Evolutionary conservation across 2,113 vertebrate species (phyloP).

Genomic region (Leiothrix lutea): DNA sequence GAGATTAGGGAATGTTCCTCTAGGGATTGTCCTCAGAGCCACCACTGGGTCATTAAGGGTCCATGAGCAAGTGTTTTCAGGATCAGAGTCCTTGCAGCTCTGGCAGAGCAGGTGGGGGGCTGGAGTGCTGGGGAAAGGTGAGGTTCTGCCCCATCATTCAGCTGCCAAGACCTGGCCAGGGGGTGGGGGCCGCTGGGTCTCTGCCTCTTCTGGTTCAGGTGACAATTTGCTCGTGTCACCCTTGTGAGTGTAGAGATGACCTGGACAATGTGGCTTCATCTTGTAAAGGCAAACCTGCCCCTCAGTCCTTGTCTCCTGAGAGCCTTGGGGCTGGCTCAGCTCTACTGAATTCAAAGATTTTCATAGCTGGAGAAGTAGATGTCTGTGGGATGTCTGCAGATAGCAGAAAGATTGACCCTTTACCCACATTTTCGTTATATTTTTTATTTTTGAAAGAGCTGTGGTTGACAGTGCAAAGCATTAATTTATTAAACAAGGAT

Average conservation of each 20-base stretch:
- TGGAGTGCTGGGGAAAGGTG: background rate
- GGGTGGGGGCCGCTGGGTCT: background rate
- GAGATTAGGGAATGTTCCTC: background rate
- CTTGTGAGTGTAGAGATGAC: background rate
- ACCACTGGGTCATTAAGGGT: background rate
- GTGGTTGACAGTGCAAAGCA: background rate
- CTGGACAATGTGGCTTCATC: background rate
- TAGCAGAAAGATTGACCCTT: background rate
- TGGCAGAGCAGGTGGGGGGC: background rate
- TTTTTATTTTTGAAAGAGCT: background rate
- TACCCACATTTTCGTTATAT: fast-evolving
- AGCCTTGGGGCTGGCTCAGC: background rate
- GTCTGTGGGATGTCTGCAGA: background rate
- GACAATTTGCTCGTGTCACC: background rate
- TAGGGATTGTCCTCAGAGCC: background rate
- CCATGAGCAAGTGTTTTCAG: background rate
- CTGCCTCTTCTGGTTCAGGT: background rate
- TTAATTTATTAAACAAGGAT: background rate
- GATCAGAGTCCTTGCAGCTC: background rate
- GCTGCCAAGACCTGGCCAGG: background rate
- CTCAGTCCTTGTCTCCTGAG: fast-evolving
- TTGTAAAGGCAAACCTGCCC: background rate
- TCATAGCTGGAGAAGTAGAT: fast-evolving
- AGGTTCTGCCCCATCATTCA: background rate
- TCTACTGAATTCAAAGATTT: background rate